Evolutionary conservation across 2,113 vertebrate species (phyloP), one percentile per base, ranked within the genome.

Genomic region (Thunnus thynnus): DNA sequence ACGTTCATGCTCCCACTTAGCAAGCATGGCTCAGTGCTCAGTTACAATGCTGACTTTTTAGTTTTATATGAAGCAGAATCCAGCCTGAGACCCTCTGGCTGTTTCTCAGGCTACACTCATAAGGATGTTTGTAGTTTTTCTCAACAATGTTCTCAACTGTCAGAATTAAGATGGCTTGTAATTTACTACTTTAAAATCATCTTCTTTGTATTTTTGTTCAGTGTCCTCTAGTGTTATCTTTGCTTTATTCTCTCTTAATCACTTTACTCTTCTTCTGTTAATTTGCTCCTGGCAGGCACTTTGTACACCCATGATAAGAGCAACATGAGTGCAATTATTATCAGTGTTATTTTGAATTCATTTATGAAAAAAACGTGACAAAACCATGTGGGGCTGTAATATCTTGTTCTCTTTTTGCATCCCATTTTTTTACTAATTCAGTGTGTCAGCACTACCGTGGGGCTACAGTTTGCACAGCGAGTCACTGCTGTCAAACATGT

Each of bases 401-500:
- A 27, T 54, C 60, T 55, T 58, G 25, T 80, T 64, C 32, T 75
- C 44, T 14, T 65, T 66, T 81, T 30, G 60, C 32, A 10, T 58
- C 16, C 25, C 50, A 10, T 44, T 74, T 72, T 30, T 72, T 62
- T 9, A 32, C 78, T 80, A 76, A 86, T 85, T 76, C 61, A 63
- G 20, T 57, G n/a, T 81, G 76, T 89, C 86, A 88, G 84, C 48
- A 44, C 9, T 30, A 78, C 70, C 0, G 0, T 64, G 13, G 78
- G 81, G 57, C 63, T 57, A 61, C 85, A 58, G 81, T 75, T 69
- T 55, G 47, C 55, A 76, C 61, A 58, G 71, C 44, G 36, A 82
- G 75, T 74, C 72, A 64, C 36, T 48, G 71, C 82, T 83, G 83
- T 89, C 78, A 86, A 62, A 79, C 56, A 48, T 41, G 63, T 86